phyloP scores from a whole-genome alignment of 2,113 vertebrate genomes.

The Himantopus leucocephalus region DNA sequence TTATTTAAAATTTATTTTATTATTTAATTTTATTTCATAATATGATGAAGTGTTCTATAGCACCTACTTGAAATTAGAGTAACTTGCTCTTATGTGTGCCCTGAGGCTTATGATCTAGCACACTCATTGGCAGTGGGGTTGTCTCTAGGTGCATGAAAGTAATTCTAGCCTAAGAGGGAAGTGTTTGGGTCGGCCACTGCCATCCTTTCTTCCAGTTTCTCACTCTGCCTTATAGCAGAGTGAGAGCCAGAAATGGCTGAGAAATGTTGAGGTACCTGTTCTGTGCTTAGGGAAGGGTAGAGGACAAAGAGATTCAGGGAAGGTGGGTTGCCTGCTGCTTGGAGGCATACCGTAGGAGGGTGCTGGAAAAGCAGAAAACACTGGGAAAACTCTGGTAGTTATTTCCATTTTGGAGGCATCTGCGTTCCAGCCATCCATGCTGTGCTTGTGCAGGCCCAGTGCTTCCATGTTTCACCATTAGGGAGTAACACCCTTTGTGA shows the following conservation, averaged over 20 bases:
- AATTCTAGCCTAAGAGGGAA: neutral
- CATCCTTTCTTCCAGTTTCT: neutral
- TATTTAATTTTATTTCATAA: neutral
- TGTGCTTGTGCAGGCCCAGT: neutral
- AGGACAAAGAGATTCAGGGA: neutral
- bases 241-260: neutral
- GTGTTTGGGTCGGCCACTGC: neutral
- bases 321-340: neutral
- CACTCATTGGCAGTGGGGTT: neutral
- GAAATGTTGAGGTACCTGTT: neutral
- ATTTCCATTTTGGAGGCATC: neutral
- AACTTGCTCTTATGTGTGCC: neutral
- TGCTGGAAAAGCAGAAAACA: neutral
- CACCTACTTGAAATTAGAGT: neutral
- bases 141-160: neutral
- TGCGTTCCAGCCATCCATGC: neutral
- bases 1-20: neutral
- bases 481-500: neutral
- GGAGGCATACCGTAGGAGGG: no score
- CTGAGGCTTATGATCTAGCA: neutral
- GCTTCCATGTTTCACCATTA: neutral
- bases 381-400: neutral
- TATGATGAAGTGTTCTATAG: neutral
- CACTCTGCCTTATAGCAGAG: neutral
- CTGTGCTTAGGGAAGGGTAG: neutral